A percentile compares a stretch with the other conserved stretches of the same genome.
phyloP scores from a whole-genome alignment of 2,113 vertebrate species.

The Catharus bicknelli region DNA sequence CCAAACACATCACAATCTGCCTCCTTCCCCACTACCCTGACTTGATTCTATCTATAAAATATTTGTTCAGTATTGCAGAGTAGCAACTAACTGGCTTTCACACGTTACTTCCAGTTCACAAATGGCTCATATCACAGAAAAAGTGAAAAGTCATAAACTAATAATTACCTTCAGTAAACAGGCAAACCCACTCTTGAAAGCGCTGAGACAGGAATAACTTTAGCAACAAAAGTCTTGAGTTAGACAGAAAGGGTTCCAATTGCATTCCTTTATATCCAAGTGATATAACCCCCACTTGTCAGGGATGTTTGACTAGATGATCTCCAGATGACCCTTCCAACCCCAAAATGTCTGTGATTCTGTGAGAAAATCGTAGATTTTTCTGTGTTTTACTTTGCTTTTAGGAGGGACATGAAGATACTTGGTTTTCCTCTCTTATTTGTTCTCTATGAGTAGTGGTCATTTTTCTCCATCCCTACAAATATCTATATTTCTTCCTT shows the following conservation, averaged over 20 bases:
- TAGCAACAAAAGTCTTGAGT: not conserved
- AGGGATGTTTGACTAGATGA: not conserved
- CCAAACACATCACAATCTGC: not conserved
- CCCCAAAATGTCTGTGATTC: not conserved
- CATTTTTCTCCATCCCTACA: not conserved
- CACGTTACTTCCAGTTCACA: not conserved
- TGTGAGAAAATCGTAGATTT: not conserved
- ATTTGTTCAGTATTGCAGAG: not conserved
- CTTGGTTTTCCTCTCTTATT: not conserved
- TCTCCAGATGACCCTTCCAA: not conserved
- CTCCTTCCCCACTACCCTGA: accelerated
- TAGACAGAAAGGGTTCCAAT: not conserved
- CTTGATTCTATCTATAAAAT: not conserved
- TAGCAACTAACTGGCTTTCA: not conserved
- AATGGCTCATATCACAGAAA: not conserved
- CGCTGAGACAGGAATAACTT: not conserved
- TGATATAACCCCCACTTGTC: not conserved
- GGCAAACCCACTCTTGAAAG: not conserved
- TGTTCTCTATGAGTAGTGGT: not conserved
- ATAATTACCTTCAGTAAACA: not conserved
- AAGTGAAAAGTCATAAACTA: not conserved
- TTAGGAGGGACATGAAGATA: not conserved
- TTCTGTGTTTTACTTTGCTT: not conserved
- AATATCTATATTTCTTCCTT: not conserved
- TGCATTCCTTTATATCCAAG: not conserved